Evolutionary conservation across 2,797 vertebrate genomes (phyloP).

Genomic region (Pangasius sanitwongsei): DNA sequence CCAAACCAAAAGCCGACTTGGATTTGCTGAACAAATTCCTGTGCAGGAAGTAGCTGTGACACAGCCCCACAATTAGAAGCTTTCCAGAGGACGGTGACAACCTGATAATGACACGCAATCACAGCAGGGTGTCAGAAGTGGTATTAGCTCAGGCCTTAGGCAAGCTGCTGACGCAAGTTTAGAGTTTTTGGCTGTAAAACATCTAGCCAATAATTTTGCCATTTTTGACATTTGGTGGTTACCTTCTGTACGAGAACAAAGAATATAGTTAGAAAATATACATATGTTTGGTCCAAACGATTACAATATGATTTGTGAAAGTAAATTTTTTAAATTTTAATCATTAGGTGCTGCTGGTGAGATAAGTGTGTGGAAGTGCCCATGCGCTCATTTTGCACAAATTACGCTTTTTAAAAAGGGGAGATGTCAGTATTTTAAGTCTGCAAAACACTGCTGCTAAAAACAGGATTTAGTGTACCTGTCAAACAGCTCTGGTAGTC

Average conservation of each 20-base stretch:
- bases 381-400: background rate
- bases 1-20: slow-evolving; percentile 56
- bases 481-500: slow-evolving; percentile 35
- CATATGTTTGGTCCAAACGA: background rate
- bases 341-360: background rate
- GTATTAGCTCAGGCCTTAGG: background rate
- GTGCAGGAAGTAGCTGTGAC: slow-evolving; percentile 43
- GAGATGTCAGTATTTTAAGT: slow-evolving; percentile 6
- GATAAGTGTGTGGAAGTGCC: background rate
- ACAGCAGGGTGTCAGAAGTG: background rate
- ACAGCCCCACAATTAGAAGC: slow-evolving; percentile 44
- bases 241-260: background rate
- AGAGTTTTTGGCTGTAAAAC: background rate
- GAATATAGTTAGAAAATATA: background rate
- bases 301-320: background rate
- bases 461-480: slow-evolving; percentile 37
- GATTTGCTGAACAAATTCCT: slow-evolving; percentile 54
- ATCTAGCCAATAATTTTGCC: background rate
- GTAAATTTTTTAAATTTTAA: background rate
- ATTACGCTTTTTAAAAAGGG: background rate
- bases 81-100: slow-evolving; percentile 33
- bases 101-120: slow-evolving; percentile 41
- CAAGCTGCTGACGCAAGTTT: background rate
- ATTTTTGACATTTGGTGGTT: background rate
- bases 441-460: slow-evolving; percentile 8